These are phyloP conservation scores for Zaprionus gabonicus DNA, from an alignment of 1,140 invertebrate species.

Conservation along the genomic window DNA sequence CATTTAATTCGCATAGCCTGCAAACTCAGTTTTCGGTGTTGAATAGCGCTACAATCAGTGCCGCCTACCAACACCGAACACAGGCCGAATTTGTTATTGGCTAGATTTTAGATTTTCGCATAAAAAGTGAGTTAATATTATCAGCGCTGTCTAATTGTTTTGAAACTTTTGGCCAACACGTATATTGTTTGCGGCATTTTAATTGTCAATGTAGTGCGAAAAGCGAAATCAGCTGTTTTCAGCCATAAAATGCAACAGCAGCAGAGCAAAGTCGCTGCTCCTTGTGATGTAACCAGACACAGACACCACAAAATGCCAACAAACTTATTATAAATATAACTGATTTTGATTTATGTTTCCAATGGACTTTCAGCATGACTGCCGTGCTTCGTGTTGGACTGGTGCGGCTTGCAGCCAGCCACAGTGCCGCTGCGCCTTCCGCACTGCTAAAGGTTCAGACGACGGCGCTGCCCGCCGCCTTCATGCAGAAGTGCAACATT, in stretches of 20 bases:
- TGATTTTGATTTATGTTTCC: constrained; percentile 29
- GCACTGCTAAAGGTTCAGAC: constrained; percentile 61
- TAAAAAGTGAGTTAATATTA: constrained; percentile 64
- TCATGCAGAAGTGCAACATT: constrained; percentile 86
- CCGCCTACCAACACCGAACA: constrained; percentile 59
- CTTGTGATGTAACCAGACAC: constrained; percentile 68
- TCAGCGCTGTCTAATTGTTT: not conserved
- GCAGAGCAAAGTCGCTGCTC: constrained; percentile 24
- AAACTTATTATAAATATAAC: constrained; percentile 11
- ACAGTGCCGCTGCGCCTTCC: constrained; percentile 45
- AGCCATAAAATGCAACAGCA: not conserved
- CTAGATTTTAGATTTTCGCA: constrained; percentile 62
- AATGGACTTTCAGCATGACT: constrained; percentile 63
- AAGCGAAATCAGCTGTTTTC: not conserved
- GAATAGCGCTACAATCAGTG: not conserved
- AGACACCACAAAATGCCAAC: constrained; percentile 33
- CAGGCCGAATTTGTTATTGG: constrained; percentile 62
- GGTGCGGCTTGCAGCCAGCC: constrained; percentile 63
- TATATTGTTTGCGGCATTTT: too few species aligned
- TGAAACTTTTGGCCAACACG: not conserved
- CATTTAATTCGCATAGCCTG: constrained; percentile 1
- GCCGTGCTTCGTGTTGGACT: constrained; percentile 80
- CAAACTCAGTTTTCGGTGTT: constrained; percentile 18
- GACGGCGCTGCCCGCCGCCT: constrained; percentile 84
- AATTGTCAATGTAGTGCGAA: not conserved